These are phyloP conservation scores for Machaerirhynchus nigripectus DNA, from an alignment of 2,113 vertebrate species.

Conservation along the genomic window DNA sequence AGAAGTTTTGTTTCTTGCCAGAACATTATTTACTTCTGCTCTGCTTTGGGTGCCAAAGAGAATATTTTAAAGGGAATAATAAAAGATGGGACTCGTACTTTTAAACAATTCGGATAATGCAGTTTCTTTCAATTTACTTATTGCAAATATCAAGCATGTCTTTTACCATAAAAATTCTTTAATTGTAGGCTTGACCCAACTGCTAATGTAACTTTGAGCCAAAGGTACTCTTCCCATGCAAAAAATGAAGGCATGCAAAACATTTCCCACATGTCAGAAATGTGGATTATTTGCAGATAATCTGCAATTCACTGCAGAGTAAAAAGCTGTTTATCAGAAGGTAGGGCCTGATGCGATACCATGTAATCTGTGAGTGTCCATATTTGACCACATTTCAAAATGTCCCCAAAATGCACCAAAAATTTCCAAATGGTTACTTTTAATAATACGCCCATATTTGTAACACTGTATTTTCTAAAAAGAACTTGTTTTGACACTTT, in stretches of 20 bases:
- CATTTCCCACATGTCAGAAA: neutral
- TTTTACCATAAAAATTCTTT: neutral
- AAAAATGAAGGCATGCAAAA: neutral
- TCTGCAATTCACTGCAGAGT: neutral
- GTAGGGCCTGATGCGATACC: neutral
- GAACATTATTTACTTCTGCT: neutral
- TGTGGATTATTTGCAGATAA: neutral
- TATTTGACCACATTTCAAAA: neutral
- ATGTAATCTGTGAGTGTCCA: neutral
- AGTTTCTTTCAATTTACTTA: neutral
- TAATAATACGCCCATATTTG: neutral
- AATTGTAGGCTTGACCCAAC: neutral
- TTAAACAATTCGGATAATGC: neutral
- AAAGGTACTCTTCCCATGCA: neutral
- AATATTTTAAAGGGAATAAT: neutral
- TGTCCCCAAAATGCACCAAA: neutral
- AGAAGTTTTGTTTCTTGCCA: neutral
- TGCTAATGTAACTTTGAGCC: neutral
- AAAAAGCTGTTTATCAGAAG: neutral
- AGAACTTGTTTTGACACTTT: neutral
- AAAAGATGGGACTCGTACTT: neutral
- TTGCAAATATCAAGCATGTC: neutral
- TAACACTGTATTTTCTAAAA: neutral
- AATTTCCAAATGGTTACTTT: neutral
- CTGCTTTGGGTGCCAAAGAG: neutral